A percentile compares a stretch with the other conserved stretches of the same genome.
phyloP scores from a whole-genome alignment of 2,113 vertebrate species.

The Amphiprion ocellaris region DNA sequence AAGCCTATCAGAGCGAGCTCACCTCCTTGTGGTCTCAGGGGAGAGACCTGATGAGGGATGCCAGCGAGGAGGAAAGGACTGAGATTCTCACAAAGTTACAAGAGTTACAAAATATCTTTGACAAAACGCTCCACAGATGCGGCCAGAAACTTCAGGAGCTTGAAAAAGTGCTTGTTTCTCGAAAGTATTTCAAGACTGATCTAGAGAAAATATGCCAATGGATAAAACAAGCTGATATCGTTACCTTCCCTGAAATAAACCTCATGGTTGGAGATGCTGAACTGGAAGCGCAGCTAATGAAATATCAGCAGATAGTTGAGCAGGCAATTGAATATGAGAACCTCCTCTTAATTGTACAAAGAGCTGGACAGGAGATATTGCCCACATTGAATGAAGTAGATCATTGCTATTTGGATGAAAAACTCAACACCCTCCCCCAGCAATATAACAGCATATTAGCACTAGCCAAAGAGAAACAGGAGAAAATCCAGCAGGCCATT shows the following conservation, averaged over 20 bases:
- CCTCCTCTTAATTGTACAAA: slow-evolving; percentile 91
- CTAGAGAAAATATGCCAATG: slow-evolving; percentile 94
- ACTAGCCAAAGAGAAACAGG: slow-evolving; percentile 92
- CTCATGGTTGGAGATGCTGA: slow-evolving; percentile 91
- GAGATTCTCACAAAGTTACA: slow-evolving; percentile 93
- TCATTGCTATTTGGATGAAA: slow-evolving; percentile 93
- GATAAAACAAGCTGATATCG: slow-evolving; percentile 93
- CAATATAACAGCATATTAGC: slow-evolving; percentile 90
- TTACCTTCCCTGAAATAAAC: slow-evolving; percentile 95
- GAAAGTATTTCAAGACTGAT: slow-evolving; percentile 97
- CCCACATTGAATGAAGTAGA: slow-evolving; percentile 94
- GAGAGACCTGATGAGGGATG: slow-evolving; percentile 91
- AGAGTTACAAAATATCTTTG: slow-evolving; percentile 91
- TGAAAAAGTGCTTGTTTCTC: slow-evolving; percentile 91
- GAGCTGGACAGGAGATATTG: slow-evolving; percentile 92
- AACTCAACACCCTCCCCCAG: slow-evolving; percentile 91
- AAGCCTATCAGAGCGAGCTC: slow-evolving; percentile 92
- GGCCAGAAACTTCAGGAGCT: slow-evolving; percentile 92
- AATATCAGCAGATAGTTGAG: slow-evolving; percentile 93
- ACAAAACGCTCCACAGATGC: slow-evolving; percentile 90
- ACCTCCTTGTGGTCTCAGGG: slow-evolving; percentile 93
- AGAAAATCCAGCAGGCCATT: slow-evolving; percentile 92
- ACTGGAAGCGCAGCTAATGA: slow-evolving; percentile 87
- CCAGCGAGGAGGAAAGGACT: slow-evolving; percentile 89
- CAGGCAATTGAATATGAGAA: slow-evolving; percentile 96